phyloP scores from a whole-genome alignment of 2,797 vertebrate genomes.

The Sternarchorhynchus goeldii region DNA sequence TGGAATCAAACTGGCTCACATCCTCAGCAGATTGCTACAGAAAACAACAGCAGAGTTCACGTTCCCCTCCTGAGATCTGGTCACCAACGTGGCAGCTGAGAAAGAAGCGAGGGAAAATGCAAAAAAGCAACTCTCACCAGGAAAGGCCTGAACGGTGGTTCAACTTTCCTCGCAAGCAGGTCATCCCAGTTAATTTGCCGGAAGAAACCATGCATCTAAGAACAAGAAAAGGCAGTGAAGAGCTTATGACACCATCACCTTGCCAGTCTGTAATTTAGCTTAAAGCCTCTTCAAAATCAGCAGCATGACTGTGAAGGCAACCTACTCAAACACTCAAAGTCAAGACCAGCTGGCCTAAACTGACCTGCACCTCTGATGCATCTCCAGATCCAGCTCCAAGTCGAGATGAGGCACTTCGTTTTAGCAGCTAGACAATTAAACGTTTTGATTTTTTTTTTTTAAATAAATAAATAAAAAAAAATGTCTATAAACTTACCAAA shows the following conservation, averaged over 20 bases:
- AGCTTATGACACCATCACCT: not conserved
- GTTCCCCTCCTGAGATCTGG: not conserved
- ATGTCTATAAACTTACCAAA: not conserved
- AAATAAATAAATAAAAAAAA: not conserved
- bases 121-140: slow-evolving; percentile 77
- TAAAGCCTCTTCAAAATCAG: too few species aligned
- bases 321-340: not conserved
- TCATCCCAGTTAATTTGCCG: slow-evolving; percentile 97
- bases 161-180: slow-evolving; percentile 91
- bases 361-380: slow-evolving; percentile 94
- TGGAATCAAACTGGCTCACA: slow-evolving; percentile 99
- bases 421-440: slow-evolving; percentile 83
- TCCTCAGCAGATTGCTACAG: slow-evolving; percentile 97
- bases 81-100: not conserved
- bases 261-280: too few species aligned
- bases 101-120: slow-evolving; percentile 40
- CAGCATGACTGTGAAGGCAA: too few species aligned
- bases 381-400: slow-evolving; percentile 92
- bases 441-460: not conserved
- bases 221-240: not conserved
- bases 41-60: slow-evolving; percentile 38
- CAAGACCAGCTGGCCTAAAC: slow-evolving; percentile 27
- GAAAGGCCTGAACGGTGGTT: slow-evolving; percentile 96
- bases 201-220: slow-evolving; percentile 90
- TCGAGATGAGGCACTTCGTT: slow-evolving; percentile 95